Percentiles rank a stretch among this genome's conserved stretches.
phyloP scores from a whole-genome alignment of 1,140 invertebrate species.

The Euura lappo region DNA sequence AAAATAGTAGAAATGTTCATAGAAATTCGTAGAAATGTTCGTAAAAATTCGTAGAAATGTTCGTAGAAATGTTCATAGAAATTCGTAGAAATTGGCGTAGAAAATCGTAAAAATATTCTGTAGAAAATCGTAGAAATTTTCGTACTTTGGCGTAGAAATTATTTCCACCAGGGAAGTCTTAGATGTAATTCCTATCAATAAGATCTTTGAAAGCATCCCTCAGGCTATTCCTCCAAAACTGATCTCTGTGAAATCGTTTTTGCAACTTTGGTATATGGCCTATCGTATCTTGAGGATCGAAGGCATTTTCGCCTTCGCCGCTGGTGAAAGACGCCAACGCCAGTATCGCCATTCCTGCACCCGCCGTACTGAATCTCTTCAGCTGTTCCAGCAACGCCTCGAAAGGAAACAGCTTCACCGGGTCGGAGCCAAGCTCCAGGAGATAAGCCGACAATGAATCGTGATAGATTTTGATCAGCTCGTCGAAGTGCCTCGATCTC shows the following conservation, averaged over 20 bases:
- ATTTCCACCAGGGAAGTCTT: too few species aligned
- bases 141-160: too few species aligned
- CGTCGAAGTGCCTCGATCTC: constrained; percentile 54
- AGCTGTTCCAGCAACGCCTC: constrained; percentile 50
- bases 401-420: constrained; percentile 57
- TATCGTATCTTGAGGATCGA: constrained; percentile 21
- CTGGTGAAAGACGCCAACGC: constrained; percentile 46
- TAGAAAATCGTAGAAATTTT: too few species aligned
- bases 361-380: constrained; percentile 44
- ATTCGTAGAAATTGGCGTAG: too few species aligned
- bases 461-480: constrained; percentile 51
- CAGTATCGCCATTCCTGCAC: constrained; percentile 47
- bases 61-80: too few species aligned
- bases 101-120: too few species aligned
- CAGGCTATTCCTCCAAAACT: constrained; percentile 7
- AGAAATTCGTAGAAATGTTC: too few species aligned
- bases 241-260: neutral
- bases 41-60: too few species aligned
- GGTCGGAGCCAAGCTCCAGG: constrained; percentile 38
- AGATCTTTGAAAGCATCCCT: constrained; percentile 1
- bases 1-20: too few species aligned
- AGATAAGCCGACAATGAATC: constrained; percentile 25
- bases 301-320: constrained; percentile 36
- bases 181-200: constrained; percentile 5
- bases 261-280: neutral